Base-by-base conservation (phyloP, 1,140 invertebrate genomes). In the Drosophila kanapiae region DNA sequence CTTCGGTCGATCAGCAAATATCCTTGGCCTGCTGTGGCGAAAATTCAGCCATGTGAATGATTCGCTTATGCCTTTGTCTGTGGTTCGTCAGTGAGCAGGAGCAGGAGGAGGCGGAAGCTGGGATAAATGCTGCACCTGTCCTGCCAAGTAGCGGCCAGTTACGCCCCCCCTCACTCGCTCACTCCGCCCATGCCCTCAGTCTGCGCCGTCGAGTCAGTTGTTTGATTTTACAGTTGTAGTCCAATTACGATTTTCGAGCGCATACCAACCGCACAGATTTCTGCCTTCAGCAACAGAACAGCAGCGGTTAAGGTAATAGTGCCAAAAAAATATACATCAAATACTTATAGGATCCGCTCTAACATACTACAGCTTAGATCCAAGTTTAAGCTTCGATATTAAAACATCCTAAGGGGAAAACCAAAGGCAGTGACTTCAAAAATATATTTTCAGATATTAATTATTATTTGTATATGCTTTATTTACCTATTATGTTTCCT, bases 61-160 rank as follows among this genome's bases (percentile, higher is more conserved):
- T 92, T 91, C 87, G 91, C 75, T 92, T 92, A 92, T 91, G 81
- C 82, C 78, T 92, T 92, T 92, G 91, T 92, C 90, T 81, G 49
- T 51, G 82, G 86, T 65, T 65, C 85, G 85, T 84, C 85, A 88
- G 85, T 78, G 72, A 60, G 64, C 72, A 79, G 51, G 33, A 31
- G 49, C 40, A 40, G 49, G 9, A n/a, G 65, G 51, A 81, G 58
- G 54, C 38, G 47, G 51, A 48, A 63, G 49, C 53, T 48, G 37
- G 33, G 23, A 29, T 37, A 38, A 35, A 37, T 57, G 29, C 45
- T 60, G 63, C 75, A 77, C 75, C 80, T 57, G 62, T 54, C 68
- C 67, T 56, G 31, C 27, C 38, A 58, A 69, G 67, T 42, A 53
- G 62, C 63, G 33, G 43, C 58, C 37, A 58, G 53, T 51, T 51